Base-by-base conservation (phyloP, 1,140 invertebrate genomes). In the Temnothorax longispinosus region DNA sequence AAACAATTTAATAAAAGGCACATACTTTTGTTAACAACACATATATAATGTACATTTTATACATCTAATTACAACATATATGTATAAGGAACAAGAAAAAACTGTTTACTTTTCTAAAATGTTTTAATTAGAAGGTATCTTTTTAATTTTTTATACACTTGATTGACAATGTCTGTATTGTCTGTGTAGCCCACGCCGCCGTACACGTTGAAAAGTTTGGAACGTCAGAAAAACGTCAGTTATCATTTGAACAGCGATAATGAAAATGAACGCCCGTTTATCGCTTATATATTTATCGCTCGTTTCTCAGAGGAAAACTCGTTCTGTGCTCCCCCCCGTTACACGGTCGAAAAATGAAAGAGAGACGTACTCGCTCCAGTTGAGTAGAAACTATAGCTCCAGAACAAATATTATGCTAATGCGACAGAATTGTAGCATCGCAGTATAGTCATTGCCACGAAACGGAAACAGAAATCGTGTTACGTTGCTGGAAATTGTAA, bases 341-440 rank as follows among this genome's bases (percentile, higher is more conserved):
- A 60, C 6, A 76, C 38, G 38, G 11, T 3, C 54, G 50, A 76
- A 44, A 76, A 76, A 76, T 60, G 15, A 58, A 76, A 75, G 54
- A 75, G 13, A 41, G 81, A 60, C 77, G 32, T 35, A 85, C 58
- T 65, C 8, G 78, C 35, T 85, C 62, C 52, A 69, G 60, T 76
- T 87, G 44, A 64, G 44, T 54, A 74, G 15, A 21, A 60, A 85
- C 65, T 86, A 47, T 88, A 77, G 78, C 52, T 60, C 76, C 32
- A 76, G 67, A 78, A 52, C 81, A 88, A 89, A 88, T 67, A 89
- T 86, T 67, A 76, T 21, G 54, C 67, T 47, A 52, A 60, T 74
- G 2, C 54, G 7, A 15, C 38, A 38, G 58, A 88, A 80, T 88
- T 67, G 41, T 54, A 27, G 27, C 41, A 44, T 64, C 58, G 56